phyloP scores from a whole-genome alignment of 2,888 invertebrate species.

The Apotomis capreana region DNA sequence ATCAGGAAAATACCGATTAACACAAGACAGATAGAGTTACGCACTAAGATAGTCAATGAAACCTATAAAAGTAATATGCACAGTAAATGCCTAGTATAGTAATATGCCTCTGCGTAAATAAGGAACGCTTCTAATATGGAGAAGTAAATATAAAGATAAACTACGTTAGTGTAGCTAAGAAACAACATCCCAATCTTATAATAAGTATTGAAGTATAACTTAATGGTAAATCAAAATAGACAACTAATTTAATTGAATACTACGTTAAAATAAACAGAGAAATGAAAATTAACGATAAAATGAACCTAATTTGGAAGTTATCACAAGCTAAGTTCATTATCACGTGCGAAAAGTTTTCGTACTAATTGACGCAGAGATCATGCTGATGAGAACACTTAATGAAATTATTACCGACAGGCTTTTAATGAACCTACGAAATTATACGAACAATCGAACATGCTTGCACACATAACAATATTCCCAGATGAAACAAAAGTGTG shows the following conservation, averaged over 20 bases:
- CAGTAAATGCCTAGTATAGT: too few relatives aligned
- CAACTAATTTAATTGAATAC: constrained; percentile 1
- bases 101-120: too few relatives aligned
- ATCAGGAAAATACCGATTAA: too few relatives aligned
- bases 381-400: constrained; percentile 36
- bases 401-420: constrained; percentile 9
- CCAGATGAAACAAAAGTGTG: constrained; percentile 30
- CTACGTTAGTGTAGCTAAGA: background rate
- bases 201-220: background rate
- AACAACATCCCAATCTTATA: background rate
- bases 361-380: constrained; percentile 28
- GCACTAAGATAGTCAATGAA: too few relatives aligned
- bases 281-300: background rate
- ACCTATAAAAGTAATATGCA: too few relatives aligned
- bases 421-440: constrained; percentile 31
- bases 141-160: too few relatives aligned
- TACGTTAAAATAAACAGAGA: constrained; percentile 17
- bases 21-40: too few relatives aligned
- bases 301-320: constrained; percentile 4
- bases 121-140: too few relatives aligned
- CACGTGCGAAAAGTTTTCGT: constrained; percentile 30
- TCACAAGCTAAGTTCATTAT: constrained; percentile 22
- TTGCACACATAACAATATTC: constrained; percentile 33
- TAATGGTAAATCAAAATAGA: background rate
- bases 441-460: constrained; percentile 37